phyloP scores from a whole-genome alignment of 1,140 invertebrate species.

The Ruditapes philippinarum region DNA sequence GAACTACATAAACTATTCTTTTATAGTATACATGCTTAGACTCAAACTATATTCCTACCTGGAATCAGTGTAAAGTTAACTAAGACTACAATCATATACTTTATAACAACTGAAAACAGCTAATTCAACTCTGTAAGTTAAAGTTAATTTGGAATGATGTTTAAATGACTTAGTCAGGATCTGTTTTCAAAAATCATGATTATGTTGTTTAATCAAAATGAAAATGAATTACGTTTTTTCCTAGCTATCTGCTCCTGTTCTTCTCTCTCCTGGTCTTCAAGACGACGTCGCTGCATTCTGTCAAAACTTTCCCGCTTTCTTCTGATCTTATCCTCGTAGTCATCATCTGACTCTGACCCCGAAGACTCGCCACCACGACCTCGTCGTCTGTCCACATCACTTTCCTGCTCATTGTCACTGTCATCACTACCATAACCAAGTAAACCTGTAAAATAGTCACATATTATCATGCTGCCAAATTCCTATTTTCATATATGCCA shows the following conservation, averaged over 20 bases:
- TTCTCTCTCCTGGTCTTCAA: slow-evolving; percentile 61
- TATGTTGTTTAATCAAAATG: no score
- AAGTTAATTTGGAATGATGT: no score
- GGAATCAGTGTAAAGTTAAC: no score
- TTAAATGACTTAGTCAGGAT: no score
- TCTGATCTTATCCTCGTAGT: slow-evolving; percentile 76
- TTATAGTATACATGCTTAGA: no score
- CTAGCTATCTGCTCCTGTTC: slow-evolving; percentile 15
- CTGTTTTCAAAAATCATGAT: no score
- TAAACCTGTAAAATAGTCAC: slow-evolving; percentile 70
- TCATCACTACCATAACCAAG: slow-evolving; percentile 82
- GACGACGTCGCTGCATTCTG: slow-evolving; percentile 25
- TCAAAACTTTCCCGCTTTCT: slow-evolving; percentile 78
- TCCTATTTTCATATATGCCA: no score
- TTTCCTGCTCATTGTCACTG: slow-evolving; percentile 63
- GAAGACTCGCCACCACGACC: slow-evolving; percentile 34
- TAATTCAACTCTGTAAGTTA: no score
- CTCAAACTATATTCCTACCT: no score
- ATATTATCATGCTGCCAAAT: neutral
- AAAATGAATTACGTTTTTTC: slow-evolving; percentile 64
- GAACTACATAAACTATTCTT: no score
- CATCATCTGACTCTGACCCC: slow-evolving; percentile 71
- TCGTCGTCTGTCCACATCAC: slow-evolving; percentile 46
- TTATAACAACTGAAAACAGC: no score
- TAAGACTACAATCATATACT: no score